These are phyloP conservation scores for Choreutis nemorana DNA, from an alignment of 2,888 invertebrate species.

Conservation along the genomic window DNA sequence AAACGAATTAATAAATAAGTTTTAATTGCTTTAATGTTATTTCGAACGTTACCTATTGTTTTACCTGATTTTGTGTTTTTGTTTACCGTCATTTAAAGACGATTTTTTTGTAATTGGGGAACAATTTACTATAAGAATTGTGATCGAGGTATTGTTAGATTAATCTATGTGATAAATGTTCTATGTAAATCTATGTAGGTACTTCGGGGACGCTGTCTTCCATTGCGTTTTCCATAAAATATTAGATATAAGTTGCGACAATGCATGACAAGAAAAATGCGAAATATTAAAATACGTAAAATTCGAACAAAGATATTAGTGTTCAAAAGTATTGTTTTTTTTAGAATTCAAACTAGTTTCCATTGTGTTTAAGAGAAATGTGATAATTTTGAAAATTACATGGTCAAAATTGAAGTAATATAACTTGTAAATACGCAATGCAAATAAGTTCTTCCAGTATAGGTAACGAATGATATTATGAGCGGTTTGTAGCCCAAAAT, in stretches of 20 bases:
- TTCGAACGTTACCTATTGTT: conserved; percentile 58
- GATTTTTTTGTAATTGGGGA: conserved; percentile 48
- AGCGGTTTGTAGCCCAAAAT: too few relatives aligned
- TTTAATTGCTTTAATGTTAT: conserved; percentile 50
- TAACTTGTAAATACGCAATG: too few relatives aligned
- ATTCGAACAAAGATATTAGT: conserved; percentile 35
- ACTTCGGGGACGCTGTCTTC: conserved; percentile 52
- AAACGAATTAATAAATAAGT: conserved; percentile 43
- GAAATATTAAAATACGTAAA: conserved; percentile 34
- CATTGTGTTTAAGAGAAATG: too few relatives aligned
- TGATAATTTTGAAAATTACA: too few relatives aligned
- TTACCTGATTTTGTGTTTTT: conserved; percentile 53
- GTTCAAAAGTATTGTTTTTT: too few relatives aligned
- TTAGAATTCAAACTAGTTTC: too few relatives aligned
- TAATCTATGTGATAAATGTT: conserved; percentile 58
- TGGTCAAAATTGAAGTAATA: too few relatives aligned
- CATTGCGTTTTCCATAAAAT: conserved; percentile 52
- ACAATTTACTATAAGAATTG: conserved; percentile 57
- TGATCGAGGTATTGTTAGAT: conserved; percentile 55
- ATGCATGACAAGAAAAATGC: conserved; percentile 56
- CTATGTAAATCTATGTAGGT: conserved; percentile 33
- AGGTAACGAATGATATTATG: too few relatives aligned
- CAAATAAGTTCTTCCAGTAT: too few relatives aligned
- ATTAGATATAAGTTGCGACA: conserved; percentile 28
- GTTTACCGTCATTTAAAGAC: conserved; percentile 36